Evolutionary conservation across 2,113 vertebrate genomes (phyloP).

Genomic region (Poeciliopsis prolifica): DNA sequence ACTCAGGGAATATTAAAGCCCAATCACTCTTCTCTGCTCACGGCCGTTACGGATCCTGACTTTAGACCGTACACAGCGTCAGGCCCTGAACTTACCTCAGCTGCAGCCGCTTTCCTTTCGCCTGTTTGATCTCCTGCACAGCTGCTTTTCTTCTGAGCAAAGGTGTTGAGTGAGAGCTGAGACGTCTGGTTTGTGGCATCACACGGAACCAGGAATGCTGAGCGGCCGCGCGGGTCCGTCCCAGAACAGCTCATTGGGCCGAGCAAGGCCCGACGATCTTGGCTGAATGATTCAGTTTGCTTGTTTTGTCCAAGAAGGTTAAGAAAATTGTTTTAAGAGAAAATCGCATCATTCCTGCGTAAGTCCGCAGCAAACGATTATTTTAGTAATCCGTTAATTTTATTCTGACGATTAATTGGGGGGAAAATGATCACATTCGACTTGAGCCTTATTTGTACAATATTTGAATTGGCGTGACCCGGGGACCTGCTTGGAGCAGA

Average conservation of each 20-base stretch:
- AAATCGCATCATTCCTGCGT: background rate
- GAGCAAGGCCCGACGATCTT: constrained; percentile 30
- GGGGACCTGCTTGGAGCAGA: too few relatives aligned
- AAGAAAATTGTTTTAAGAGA: background rate
- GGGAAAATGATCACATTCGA: too few relatives aligned
- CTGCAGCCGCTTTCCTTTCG: constrained; percentile 35
- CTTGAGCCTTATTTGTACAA: too few relatives aligned
- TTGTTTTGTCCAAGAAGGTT: background rate
- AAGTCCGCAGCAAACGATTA: too few relatives aligned
- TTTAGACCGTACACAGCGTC: constrained; percentile 29
- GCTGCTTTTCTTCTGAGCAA: constrained; percentile 64
- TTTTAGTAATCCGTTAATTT: too few relatives aligned
- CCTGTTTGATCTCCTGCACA: constrained; percentile 63
- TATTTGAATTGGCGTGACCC: too few relatives aligned
- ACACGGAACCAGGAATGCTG: constrained; percentile 24
- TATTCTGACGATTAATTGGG: too few relatives aligned
- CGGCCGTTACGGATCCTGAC: constrained; percentile 36
- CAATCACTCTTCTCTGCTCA: constrained; percentile 35
- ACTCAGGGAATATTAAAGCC: constrained; percentile 53
- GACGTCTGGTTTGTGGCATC: constrained; percentile 55
- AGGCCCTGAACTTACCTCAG: constrained; percentile 8
- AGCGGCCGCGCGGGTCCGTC: constrained; percentile 13
- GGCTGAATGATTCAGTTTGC: constrained; percentile 3
- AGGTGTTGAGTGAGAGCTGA: constrained; percentile 67
- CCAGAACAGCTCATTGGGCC: constrained; percentile 18